A percentile compares a stretch with the other conserved stretches of the same genome.
Evolutionary conservation across 1,140 invertebrate genomes (phyloP).

Genomic region (Zaprionus kolodkinae): DNA sequence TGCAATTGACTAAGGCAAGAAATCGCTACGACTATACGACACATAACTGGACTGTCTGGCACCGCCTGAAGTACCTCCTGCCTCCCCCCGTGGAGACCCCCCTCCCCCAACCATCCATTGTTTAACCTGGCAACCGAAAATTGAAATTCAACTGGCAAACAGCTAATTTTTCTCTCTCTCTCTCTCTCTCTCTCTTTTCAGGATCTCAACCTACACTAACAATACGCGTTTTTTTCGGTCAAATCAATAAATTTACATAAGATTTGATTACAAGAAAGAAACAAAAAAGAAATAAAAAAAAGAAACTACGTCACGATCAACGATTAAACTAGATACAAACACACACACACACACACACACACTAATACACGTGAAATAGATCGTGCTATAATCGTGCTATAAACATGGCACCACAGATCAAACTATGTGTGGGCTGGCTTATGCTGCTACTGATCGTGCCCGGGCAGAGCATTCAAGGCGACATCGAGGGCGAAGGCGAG

Average conservation of each 20-base stretch:
- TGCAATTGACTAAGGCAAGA: conserved; percentile 43
- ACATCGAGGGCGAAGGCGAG: background rate
- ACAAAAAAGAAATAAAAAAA: conserved; percentile 6
- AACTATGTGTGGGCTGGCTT: conserved; percentile 3
- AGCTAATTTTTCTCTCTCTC: conserved; percentile 32
- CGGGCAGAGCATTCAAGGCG: conserved; percentile 2
- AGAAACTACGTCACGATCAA: conserved; percentile 14
- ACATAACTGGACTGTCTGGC: conserved; percentile 43
- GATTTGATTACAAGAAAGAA: conserved; percentile 16
- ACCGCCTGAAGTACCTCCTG: background rate
- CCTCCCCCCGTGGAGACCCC: too few relatives aligned
- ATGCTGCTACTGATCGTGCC: conserved; percentile 6
- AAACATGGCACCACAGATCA: conserved; percentile 21
- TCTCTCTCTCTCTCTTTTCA: conserved; percentile 23
- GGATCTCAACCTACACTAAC: conserved; percentile 46
- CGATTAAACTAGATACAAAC: conserved; percentile 10
- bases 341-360: background rate
- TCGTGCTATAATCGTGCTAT: background rate
- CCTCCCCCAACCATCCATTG: too few relatives aligned
- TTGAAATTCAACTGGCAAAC: conserved; percentile 36
- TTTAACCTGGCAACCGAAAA: conserved; percentile 8
- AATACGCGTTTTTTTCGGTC: conserved; percentile 24
- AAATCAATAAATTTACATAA: conserved; percentile 32
- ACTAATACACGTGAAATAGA: background rate
- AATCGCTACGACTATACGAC: conserved; percentile 32